phyloP scores from a whole-genome alignment of 2,888 invertebrate genomes.

The Drosophila macrospina region DNA sequence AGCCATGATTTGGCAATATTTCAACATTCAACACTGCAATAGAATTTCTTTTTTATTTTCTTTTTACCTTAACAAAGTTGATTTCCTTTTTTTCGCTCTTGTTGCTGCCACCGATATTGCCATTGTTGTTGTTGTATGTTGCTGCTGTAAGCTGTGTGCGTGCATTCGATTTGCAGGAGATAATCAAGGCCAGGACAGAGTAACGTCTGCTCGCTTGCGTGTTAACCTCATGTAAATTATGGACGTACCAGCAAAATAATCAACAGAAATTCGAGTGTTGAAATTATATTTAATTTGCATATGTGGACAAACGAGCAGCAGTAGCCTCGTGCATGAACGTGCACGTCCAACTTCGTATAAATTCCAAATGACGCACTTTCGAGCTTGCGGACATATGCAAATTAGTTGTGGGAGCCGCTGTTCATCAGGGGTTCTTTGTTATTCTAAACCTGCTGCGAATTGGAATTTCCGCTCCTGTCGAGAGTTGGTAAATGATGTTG shows the following conservation, averaged over 20 bases:
- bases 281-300: constrained; percentile 81
- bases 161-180: constrained; percentile 67
- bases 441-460: background rate
- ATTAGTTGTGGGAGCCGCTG: constrained; percentile 42
- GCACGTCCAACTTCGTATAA: background rate
- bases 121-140: constrained; percentile 23
- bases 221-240: constrained; percentile 80
- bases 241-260: constrained; percentile 42
- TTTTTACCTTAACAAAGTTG: constrained; percentile 43
- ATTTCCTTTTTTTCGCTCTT: constrained; percentile 47
- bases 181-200: constrained; percentile 73
- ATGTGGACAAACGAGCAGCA: constrained; percentile 47
- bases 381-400: constrained; percentile 36
- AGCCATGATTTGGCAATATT: constrained; percentile 82
- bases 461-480: constrained; percentile 15
- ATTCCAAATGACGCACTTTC: constrained; percentile 33
- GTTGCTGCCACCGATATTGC: constrained; percentile 20
- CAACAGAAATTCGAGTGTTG: constrained; percentile 77
- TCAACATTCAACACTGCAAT: constrained; percentile 74
- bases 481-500: background rate
- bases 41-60: constrained; percentile 65
- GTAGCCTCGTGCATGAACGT: constrained; percentile 17
- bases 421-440: constrained; percentile 16
- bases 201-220: constrained; percentile 62
- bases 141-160: constrained; percentile 52